Conservation (phyloP, 64 coral and sea anemone species). For the Astreopora myriophthalma region DNA sequence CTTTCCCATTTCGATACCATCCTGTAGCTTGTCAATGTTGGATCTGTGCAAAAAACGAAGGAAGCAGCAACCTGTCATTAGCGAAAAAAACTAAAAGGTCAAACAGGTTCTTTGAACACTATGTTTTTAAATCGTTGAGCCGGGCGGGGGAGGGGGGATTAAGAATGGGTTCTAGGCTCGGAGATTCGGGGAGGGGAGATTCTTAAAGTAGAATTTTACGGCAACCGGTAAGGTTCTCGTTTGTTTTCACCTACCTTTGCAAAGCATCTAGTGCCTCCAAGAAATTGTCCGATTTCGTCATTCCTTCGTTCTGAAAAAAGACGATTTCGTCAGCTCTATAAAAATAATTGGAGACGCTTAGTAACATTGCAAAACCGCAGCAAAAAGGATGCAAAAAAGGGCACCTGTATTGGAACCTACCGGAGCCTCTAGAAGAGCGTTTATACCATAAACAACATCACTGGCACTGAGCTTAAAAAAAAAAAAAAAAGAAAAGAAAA, state of each 20-base stretch:
- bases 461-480: constrained; percentile 58
- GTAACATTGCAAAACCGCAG: no score
- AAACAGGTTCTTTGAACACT: no score
- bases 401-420: not conserved
- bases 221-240: not conserved
- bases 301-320: constrained; percentile 43
- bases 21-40: constrained; percentile 73
- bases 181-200: not conserved
- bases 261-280: constrained; percentile 86
- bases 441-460: constrained; percentile 65
- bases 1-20: constrained; percentile 86
- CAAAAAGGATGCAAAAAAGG: no score
- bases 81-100: no score
- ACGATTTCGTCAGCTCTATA: not conserved
- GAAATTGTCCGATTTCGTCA: constrained; percentile 88
- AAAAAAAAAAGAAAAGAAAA: not conserved
- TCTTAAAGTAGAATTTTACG: not conserved
- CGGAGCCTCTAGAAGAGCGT: constrained; percentile 66
- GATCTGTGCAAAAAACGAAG: constrained; percentile 40
- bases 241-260: constrained; percentile 53
- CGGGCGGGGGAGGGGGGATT: no score
- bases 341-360: not conserved
- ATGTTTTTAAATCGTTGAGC: no score
- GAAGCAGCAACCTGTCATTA: not conserved
- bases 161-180: no score